Evolutionary conservation across 2,888 invertebrate species (phyloP), one percentile per base, ranked within the genome.

Genomic region (Plebejus argus): DNA sequence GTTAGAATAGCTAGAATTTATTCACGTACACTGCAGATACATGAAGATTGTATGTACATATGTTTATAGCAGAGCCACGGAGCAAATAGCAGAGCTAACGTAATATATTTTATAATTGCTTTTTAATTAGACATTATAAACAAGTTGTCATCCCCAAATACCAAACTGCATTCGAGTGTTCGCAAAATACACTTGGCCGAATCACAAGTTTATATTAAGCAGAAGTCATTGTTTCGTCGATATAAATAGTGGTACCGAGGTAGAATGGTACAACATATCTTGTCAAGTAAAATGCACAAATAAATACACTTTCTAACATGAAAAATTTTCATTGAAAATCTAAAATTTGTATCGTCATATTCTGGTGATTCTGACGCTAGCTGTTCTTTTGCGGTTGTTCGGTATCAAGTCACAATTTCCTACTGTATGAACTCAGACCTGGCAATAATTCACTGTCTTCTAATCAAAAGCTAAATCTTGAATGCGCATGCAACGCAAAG

Each of bases 91-190:
- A 28, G 28, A 28, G 28, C 28, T 28, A 33, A 28, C 23, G 61
- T 61, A 20, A 33, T 66, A 10, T 33, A 5, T n/a, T n/a, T n/a
- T 66, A 66, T 66, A 66, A 66, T 66, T 28, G 23, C 6, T 66
- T 66, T 66, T 66, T 66, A 66, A 66, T 66, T 1, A 33, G 18
- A 66, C 70, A 77, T 78, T 82, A 79, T 71, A 76, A 8, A 58
- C 58, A 61, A 71, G 45, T 20, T 49, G n/a, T 77, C 15, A 49
- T 49, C 45, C 75, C 45, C n/a, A 71, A 76, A 76, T 23, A 77
- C 39, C 70, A 70, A n/a, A 72, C 23, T 8, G 15, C 61, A 76
- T 58, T 78, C 8, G 33, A 8, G 53, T 45, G 72, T 45, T 71
- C 70, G 71, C 72, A 58, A 76, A 76, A 61, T 56, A 39, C 28